These are phyloP conservation scores for Altica lythri DNA, from an alignment of 2,888 invertebrate species.

Conservation along the genomic window DNA sequence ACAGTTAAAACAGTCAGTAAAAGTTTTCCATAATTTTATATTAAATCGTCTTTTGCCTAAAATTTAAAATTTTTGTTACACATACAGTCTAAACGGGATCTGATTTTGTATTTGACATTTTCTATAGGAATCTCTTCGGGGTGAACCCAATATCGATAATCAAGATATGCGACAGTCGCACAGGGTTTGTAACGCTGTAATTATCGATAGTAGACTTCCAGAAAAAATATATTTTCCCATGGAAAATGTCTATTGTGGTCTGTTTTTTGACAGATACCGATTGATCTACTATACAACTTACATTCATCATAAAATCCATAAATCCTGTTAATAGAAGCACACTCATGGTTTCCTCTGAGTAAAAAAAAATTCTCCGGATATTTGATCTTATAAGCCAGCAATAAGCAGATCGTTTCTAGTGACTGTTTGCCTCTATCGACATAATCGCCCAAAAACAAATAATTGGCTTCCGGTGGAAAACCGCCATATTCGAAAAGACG, in stretches of 20 bases:
- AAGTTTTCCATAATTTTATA: constrained; percentile 99
- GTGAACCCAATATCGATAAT: too few species aligned
- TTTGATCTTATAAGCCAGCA: constrained; percentile 97
- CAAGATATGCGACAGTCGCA: too few species aligned
- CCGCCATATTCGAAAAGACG: constrained; percentile 99
- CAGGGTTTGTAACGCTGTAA: too few species aligned
- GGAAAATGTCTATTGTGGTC: too few species aligned
- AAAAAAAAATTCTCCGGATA: constrained; percentile 95
- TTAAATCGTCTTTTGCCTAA: constrained; percentile 88
- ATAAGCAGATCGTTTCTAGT: constrained; percentile 95
- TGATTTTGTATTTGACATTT: too few species aligned
- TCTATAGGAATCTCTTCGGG: too few species aligned
- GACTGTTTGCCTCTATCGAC: constrained; percentile 88
- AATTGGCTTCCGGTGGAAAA: constrained; percentile 98
- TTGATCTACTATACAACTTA: too few species aligned
- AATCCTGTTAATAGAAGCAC: constrained; percentile 98
- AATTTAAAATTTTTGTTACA: too few species aligned
- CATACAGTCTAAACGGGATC: too few species aligned
- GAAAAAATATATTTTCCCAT: too few species aligned
- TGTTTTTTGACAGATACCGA: too few species aligned
- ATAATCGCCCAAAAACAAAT: constrained; percentile 91
- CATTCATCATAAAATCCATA: constrained; percentile 84
- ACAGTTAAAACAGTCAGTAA: constrained; percentile 99
- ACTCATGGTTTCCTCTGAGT: constrained; percentile 90
- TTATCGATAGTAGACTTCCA: too few species aligned